Evolutionary conservation across 2,113 vertebrate species (phyloP), one percentile per base, ranked within the genome.

Genomic region (Forbesichthys papilliferus): DNA sequence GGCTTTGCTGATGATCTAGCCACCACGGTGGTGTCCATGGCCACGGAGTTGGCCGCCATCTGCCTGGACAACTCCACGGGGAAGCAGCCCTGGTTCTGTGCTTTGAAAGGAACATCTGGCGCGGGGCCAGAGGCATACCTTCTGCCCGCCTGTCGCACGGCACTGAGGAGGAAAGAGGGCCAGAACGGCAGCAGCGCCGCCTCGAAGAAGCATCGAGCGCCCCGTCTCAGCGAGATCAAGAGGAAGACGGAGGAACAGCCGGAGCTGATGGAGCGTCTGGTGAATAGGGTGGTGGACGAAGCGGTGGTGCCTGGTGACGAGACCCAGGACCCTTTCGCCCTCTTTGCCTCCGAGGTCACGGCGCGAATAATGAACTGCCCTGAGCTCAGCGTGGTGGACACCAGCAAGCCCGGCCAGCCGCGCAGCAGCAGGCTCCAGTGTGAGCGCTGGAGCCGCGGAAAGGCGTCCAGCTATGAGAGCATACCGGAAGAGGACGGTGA

Each of bases 11-110:
- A 98, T 79, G 96, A 99, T 84, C 83, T 99, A 85, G 95, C 97
- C 49, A 91, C 96, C 67, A 99, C 96, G 0, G 96, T 99, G 48
- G 96, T 99, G 68, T 99, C 97, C 70, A 99, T 99, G 97, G 97
- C 97, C 82, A 99, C 97, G 14, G 97, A 99, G 88, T 93, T 99
- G 67, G 97, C 97, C 76, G 97, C 97, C 16, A 97, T 99, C 86
- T 99, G 95, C 82, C 92, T 99, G 62, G 97, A 99, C 83, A 98
- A 99, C 85, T 96, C 96, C 6, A 94, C 91, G 53, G 96, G 96
- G 66, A 99, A 97, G 79, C 97, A 98, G 74, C 97, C 97, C 1
- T 99, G 97, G 97, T 98, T 99, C 83, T 98, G 97, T 74, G 95
- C 95, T 0, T 95, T 97, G 80, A 96, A 96, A 75, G 94, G 93